phyloP scores from a whole-genome alignment of 2,797 vertebrate genomes.

The Rhinatrema bivittatum region DNA sequence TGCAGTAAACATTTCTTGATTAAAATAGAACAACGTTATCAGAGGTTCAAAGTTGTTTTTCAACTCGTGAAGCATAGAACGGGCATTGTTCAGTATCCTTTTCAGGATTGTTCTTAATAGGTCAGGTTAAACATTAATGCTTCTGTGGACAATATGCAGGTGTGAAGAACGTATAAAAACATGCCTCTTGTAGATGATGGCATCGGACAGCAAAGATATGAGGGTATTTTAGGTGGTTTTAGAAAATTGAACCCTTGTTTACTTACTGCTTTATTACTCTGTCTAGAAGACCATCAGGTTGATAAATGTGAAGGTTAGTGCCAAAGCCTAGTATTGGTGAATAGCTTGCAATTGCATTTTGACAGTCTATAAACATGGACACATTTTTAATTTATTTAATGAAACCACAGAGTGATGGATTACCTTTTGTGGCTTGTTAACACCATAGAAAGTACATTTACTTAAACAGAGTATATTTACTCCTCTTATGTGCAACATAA shows the following conservation, averaged over 20 bases:
- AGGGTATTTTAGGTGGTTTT: background rate
- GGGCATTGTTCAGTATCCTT: no score
- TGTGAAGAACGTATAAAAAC: no score
- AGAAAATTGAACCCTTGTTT: background rate
- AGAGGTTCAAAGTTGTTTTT: no score
- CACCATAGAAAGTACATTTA: conserved; percentile 13
- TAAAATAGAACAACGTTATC: no score
- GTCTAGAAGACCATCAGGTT: background rate
- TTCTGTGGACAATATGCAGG: no score
- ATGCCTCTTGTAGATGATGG: no score
- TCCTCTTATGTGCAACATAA: conserved; percentile 10
- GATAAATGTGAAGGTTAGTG: conserved; percentile 1
- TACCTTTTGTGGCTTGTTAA: conserved; percentile 16
- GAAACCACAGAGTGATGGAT: conserved; percentile 21
- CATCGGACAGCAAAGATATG: rapidly evolving
- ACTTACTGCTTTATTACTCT: background rate
- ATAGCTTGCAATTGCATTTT: conserved; percentile 29
- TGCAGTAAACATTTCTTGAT: no score
- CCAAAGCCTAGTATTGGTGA: conserved; percentile 25
- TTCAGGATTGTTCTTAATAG: no score
- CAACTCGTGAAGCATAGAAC: no score
- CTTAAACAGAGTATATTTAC: conserved; percentile 28
- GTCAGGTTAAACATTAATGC: no score
- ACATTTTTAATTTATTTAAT: conserved; percentile 35
- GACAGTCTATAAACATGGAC: conserved; percentile 12